Base-by-base conservation (phyloP, 2,888 invertebrate genomes). In the Geophilus truncorum region DNA sequence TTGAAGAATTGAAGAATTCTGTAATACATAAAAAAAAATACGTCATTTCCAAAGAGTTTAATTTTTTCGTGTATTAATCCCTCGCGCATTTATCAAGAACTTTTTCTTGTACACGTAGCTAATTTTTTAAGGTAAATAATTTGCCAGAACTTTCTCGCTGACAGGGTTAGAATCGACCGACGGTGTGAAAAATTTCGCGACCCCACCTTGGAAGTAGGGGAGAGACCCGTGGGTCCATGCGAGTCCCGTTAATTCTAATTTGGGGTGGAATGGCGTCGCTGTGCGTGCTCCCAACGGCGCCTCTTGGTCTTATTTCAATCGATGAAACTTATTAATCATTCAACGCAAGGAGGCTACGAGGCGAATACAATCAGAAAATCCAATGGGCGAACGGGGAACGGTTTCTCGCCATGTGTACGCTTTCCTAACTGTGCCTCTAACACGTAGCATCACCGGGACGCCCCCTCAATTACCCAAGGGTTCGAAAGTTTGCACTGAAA, bases 1-100 rank as follows among this genome's bases (percentile, higher is more conserved):
- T 94, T 92, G 85, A 98, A 97, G 87, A 94, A 92, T 81, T 91
- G 89, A n/a, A 98, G 89, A 82, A 97, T 90, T 86, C 94, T 93
- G 85, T 40, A 83, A 81, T 81, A 82, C 81, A 81, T 23, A 28
- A 81, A 82, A 21, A 70, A 70, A 80, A 62, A 81, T 3, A 23
- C 9, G 9, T 78, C 32, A 30, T 15, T 10, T 21, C 9, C 12
- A 28, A 15, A 21, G 7, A 3, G 21, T 75, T 75, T 75, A n/a
- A 23, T 75, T 32, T 32, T n/a, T 75, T 75, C 9, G n/a, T 7
- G 25, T 75, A n/a, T 51, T 18, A 51, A 51, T 5, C n/a, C 21
- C 51, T 7, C 32, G 32, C 32, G 32, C 51, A 51, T 51, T 51
- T 51, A 51, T 51, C n/a, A 51, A 1, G 18, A n/a, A 7, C 18